These are phyloP conservation scores for Thunnus maccoyii DNA, from an alignment of 2,113 vertebrate species.

Conservation along the genomic window DNA sequence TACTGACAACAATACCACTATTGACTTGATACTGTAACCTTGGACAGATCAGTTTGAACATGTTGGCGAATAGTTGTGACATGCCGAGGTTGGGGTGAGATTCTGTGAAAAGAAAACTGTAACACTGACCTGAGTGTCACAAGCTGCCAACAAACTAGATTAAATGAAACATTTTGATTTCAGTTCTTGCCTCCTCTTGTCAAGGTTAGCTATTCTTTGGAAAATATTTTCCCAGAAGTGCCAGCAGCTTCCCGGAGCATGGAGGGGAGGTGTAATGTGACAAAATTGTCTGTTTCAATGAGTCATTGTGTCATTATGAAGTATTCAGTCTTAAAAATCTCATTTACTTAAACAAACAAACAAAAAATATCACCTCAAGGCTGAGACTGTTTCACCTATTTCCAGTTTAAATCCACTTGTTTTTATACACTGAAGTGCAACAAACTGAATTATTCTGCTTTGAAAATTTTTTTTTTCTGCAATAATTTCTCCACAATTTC, in stretches of 20 bases:
- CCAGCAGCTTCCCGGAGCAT: background rate
- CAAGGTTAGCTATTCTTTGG: background rate
- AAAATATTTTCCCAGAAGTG: conserved; percentile 17
- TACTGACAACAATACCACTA: background rate
- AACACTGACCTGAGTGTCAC: background rate
- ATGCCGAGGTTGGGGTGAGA: background rate
- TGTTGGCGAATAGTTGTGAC: background rate
- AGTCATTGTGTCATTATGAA: no score
- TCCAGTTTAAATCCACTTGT: no score
- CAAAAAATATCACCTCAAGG: no score
- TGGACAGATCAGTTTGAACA: background rate
- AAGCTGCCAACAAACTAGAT: conserved; percentile 6
- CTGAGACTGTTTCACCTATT: no score
- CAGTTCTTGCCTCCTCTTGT: background rate
- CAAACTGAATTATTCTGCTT: no score
- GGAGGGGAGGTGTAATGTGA: background rate
- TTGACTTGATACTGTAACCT: conserved; percentile 19
- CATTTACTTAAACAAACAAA: no score
- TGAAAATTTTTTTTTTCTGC: background rate
- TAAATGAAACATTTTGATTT: conserved; percentile 6
- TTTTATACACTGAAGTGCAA: no score
- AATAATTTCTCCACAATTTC: background rate
- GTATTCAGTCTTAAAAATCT: no score
- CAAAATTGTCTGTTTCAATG: no score
- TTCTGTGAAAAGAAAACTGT: conserved; percentile 14